Evolutionary conservation across 2,113 vertebrate species (phyloP).

Genomic region (Eudyptes chrysolophus): DNA sequence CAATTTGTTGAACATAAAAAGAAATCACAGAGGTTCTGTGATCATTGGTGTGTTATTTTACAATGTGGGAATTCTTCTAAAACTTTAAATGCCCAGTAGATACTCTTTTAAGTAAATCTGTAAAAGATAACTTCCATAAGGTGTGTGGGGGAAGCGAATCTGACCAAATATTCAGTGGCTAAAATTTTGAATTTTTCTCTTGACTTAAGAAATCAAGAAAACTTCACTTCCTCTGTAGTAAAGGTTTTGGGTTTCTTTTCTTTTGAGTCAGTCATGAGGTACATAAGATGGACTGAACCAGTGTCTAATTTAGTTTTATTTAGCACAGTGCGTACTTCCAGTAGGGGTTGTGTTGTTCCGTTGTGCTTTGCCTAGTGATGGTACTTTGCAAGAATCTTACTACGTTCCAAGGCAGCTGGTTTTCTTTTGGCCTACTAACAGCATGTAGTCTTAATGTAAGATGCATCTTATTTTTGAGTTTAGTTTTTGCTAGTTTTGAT

Average conservation of each 20-base stretch:
- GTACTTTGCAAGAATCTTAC: conserved; percentile 2
- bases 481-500: neutral
- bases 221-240: neutral
- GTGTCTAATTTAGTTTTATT: neutral
- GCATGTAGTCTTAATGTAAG: neutral
- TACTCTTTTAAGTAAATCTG: neutral
- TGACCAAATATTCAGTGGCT: neutral
- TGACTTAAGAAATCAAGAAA: neutral
- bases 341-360: neutral
- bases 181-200: neutral
- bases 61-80: neutral
- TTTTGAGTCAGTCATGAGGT: neutral
- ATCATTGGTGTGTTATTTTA: neutral
- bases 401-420: neutral
- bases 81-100: neutral
- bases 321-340: neutral
- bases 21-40: neutral
- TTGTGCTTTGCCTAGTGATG: conserved; percentile 8
- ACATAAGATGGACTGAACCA: neutral
- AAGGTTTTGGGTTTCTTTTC: neutral
- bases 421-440: conserved; percentile 27
- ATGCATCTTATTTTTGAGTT: neutral
- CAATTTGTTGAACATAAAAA: neutral
- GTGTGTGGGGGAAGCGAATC: neutral
- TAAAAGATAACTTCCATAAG: neutral